Conservation (phyloP, 2,888 invertebrate species). For the Heteropelma amictum region DNA sequence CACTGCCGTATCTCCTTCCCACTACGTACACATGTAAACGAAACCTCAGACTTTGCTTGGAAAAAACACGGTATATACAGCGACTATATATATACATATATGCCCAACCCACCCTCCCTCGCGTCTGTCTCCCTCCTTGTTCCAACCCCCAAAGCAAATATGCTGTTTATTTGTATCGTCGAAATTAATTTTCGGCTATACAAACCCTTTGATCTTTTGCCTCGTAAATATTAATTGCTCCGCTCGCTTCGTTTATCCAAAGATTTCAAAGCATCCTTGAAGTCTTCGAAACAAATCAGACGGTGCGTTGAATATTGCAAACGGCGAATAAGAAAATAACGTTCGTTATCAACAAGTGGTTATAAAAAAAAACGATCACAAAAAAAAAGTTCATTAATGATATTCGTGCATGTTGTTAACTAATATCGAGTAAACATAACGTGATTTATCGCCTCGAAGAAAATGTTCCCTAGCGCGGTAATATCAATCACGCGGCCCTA, state of each 20-base stretch:
- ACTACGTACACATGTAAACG: not conserved
- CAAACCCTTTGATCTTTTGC: slow-evolving; percentile 9
- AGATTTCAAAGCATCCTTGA: not conserved
- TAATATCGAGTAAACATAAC: too few species aligned
- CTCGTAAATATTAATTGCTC: slow-evolving; percentile 20
- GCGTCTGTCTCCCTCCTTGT: too few species aligned
- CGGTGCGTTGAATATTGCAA: too few species aligned
- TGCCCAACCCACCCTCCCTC: too few species aligned
- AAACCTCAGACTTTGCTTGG: slow-evolving; percentile 21
- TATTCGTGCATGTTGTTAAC: too few species aligned
- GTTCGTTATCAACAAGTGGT: too few species aligned
- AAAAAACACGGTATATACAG: not conserved
- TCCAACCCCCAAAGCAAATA: slow-evolving; percentile 37
- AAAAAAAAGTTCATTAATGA: too few species aligned
- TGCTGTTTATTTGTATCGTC: slow-evolving; percentile 33
- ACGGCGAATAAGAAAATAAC: too few species aligned
- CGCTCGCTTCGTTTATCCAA: not conserved
- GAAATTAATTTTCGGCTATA: slow-evolving; percentile 34
- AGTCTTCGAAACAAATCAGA: not conserved
- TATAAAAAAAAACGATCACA: too few species aligned
- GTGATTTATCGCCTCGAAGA: too few species aligned
- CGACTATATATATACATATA: not conserved
- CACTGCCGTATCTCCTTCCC: slow-evolving; percentile 11
- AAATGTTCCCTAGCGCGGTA: not conserved
- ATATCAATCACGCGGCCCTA: not conserved